These are phyloP conservation scores for Choristoneura fumiferana DNA, from an alignment of 1,140 invertebrate genomes.

Conservation along the genomic window DNA sequence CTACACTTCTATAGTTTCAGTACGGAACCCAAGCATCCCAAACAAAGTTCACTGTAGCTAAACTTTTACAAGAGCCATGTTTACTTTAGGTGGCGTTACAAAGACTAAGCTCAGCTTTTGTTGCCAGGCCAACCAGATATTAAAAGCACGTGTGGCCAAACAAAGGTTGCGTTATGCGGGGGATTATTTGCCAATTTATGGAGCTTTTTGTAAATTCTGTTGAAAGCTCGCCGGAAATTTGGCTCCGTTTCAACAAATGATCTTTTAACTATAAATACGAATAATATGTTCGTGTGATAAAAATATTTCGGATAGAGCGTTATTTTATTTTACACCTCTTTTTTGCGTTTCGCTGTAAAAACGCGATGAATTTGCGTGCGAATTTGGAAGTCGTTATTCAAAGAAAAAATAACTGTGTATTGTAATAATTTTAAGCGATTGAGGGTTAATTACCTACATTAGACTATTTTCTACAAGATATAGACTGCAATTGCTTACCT, in stretches of 20 bases:
- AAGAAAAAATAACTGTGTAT: too few relatives aligned
- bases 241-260: conserved; percentile 77
- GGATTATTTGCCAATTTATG: conserved; percentile 78
- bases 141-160: conserved; percentile 78
- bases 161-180: conserved; percentile 77
- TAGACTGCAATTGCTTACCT: too few relatives aligned
- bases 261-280: conserved; percentile 72
- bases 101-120: conserved; percentile 67
- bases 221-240: conserved; percentile 75
- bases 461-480: too few relatives aligned
- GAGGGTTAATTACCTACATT: too few relatives aligned
- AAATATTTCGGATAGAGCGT: conserved; percentile 38
- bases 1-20: conserved; percentile 47
- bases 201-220: conserved; percentile 74
- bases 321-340: conserved; percentile 46
- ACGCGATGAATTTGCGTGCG: background rate
- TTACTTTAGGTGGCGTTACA: conserved; percentile 49
- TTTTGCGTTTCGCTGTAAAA: conserved; percentile 31
- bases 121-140: conserved; percentile 61
- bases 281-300: conserved; percentile 56
- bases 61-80: conserved; percentile 38
- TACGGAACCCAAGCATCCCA: background rate
- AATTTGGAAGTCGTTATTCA: background rate
- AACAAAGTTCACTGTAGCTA: background rate
- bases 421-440: too few relatives aligned